Evolutionary conservation across 2,113 vertebrate species (phyloP).

Genomic region (human (Homo sapiens)): DNA sequence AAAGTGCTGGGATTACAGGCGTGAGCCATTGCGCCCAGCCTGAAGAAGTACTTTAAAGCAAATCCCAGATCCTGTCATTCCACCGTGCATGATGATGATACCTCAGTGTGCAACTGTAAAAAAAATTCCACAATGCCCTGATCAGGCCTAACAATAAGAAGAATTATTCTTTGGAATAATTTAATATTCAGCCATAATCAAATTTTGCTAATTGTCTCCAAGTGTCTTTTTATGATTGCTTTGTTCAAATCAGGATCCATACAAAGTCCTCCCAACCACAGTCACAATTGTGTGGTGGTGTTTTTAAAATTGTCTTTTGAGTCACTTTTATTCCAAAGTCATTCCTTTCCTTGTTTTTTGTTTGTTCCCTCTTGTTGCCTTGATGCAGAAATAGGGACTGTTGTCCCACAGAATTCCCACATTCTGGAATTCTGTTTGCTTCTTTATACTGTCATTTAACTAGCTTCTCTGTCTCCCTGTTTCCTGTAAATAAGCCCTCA

Average conservation of each 20-base stretch:
- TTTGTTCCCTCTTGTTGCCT: neutral
- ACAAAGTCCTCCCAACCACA: neutral
- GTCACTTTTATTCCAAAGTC: neutral
- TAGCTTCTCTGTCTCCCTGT: neutral
- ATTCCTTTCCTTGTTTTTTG: neutral
- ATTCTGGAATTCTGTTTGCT: neutral
- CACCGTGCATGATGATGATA: neutral
- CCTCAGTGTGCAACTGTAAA: neutral
- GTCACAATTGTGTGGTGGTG: neutral
- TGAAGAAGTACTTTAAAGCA: neutral
- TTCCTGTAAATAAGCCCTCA: neutral
- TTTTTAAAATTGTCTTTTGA: neutral
- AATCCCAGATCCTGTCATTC: neutral
- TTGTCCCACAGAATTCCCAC: neutral
- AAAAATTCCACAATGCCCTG: neutral
- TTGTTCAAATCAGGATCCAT: neutral
- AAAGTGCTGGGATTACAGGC: neutral
- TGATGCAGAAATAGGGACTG: too few species aligned
- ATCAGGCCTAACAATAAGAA: neutral
- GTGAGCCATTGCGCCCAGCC: too few species aligned
- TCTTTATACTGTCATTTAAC: neutral
- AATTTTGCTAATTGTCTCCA: neutral
- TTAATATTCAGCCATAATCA: neutral
- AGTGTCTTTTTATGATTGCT: neutral
- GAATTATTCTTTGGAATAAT: neutral